A percentile compares a stretch with the other conserved stretches of the same genome.
Conservation (phyloP, 2,797 vertebrate species). For the Rhabdophis nuchalis region DNA sequence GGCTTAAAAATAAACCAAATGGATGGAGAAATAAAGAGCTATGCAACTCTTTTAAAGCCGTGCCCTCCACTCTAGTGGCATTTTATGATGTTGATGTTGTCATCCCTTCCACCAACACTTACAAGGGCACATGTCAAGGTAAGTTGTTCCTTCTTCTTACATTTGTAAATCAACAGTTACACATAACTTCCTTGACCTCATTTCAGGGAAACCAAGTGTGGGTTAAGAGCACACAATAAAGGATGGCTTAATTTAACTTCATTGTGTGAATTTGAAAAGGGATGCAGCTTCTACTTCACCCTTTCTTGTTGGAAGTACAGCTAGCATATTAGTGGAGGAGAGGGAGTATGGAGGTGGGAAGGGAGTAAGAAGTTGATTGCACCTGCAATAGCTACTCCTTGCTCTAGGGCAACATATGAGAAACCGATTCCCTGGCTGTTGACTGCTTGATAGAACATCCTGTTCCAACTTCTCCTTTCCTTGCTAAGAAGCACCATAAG, state of each 20-base stretch:
- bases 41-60: not conserved
- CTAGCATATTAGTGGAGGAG: not conserved
- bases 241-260: not conserved
- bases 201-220: not conserved
- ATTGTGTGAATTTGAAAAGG: not conserved
- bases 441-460: slow-evolving; percentile 15
- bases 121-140: not conserved
- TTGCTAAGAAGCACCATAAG: slow-evolving; percentile 23
- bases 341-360: not conserved
- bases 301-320: not conserved
- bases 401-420: not conserved
- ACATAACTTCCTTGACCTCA: not conserved
- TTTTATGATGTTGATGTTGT: not conserved
- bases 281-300: not conserved
- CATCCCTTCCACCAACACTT: not conserved
- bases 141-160: not conserved
- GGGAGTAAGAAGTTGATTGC: not conserved
- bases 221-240: not conserved
- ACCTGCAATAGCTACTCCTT: not conserved
- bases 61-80: not conserved
- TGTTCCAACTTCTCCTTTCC: slow-evolving; percentile 34
- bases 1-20: not conserved
- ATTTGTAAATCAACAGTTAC: not conserved
- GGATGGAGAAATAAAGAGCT: not conserved
- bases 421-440: slow-evolving; percentile 1